Conservation (phyloP, 2,113 vertebrate genomes). For the Gyps fulvus region DNA sequence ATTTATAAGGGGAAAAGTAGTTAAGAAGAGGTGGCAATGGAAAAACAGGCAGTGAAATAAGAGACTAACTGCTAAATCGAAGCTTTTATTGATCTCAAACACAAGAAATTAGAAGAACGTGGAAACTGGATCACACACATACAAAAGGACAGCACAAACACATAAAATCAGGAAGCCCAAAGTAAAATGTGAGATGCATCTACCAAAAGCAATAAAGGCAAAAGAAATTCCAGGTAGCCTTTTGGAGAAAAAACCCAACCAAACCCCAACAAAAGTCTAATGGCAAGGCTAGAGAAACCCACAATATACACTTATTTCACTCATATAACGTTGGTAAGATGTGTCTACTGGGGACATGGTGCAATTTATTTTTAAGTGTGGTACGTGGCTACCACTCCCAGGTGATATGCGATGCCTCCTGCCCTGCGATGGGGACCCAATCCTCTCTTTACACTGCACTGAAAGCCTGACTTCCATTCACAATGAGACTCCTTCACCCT, state of each 20-base stretch:
- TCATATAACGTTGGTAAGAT: fast-evolving
- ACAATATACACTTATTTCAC: not conserved
- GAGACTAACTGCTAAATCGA: not conserved
- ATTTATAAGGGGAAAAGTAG: not conserved
- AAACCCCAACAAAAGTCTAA: not conserved
- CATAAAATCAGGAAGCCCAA: not conserved
- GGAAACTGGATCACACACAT: not conserved
- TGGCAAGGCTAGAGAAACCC: not conserved
- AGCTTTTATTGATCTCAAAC: not conserved
- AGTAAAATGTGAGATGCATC: not conserved
- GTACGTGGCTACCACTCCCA: not conserved
- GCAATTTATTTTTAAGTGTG: not conserved
- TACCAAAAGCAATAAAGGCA: not conserved
- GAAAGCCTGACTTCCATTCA: not conserved
- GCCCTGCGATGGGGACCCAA: not conserved
- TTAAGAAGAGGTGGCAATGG: not conserved
- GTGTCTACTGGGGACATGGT: not conserved
- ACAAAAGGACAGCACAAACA: not conserved
- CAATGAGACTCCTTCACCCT: not conserved
- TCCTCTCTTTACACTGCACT: not conserved
- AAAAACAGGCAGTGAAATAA: not conserved
- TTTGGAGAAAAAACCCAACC: not conserved
- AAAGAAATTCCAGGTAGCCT: not conserved
- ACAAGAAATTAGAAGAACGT: not conserved
- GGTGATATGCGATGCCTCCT: not conserved